Evolutionary conservation across 2,888 invertebrate genomes (phyloP), one percentile per base, ranked within the genome.

Genomic region (Drosophila bunnanda): DNA sequence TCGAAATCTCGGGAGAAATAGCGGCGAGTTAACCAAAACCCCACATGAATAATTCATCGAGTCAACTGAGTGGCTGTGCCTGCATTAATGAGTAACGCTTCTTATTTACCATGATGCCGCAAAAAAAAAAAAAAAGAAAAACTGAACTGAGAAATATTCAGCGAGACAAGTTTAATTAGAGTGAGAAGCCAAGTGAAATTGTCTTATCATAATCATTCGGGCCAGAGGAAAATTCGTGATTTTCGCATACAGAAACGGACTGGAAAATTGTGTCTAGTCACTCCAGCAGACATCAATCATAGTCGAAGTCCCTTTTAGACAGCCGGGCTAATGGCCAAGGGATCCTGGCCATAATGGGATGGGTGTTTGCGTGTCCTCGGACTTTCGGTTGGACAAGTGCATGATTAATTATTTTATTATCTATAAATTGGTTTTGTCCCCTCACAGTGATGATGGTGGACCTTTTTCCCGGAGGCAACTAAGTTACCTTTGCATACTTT

Each of bases 381-480:
- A 79, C 72, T 71, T 61, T 73, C 79, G 41, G 70, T 77, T 75
- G 68, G 89, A 88, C 89, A 85, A 85, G 85, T 88, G 85, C 87
- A 88, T 88, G 85, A 85, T 88, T 85, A 85, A 85, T 85, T 85
- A 85, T 88, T 86, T 83, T 83, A 85, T 85, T 88, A 85, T 85
- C 89, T 85, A 75, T 84, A 86, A 87, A 85, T 85, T 85, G 85
- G 84, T 76, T 83, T 77, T 69, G 66, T 82, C 41, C 54, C 53
- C 73, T 54, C n/a, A n/a, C 28, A 39, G 13, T 20, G 30, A 59
- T 41, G 58, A 60, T 69, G 59, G 41, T 55, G 48, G 72, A 72
- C 48, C 73, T 71, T 71, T 61, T 52, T 44, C 13, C 32, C 13
- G 41, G 17, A 12, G 13, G 46, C 28, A 5, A 28, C 9, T 10